A percentile compares a stretch with the other conserved stretches of the same genome.
Evolutionary conservation across 2,888 invertebrate genomes (phyloP).

Genomic region (Thymelicus lineola): DNA sequence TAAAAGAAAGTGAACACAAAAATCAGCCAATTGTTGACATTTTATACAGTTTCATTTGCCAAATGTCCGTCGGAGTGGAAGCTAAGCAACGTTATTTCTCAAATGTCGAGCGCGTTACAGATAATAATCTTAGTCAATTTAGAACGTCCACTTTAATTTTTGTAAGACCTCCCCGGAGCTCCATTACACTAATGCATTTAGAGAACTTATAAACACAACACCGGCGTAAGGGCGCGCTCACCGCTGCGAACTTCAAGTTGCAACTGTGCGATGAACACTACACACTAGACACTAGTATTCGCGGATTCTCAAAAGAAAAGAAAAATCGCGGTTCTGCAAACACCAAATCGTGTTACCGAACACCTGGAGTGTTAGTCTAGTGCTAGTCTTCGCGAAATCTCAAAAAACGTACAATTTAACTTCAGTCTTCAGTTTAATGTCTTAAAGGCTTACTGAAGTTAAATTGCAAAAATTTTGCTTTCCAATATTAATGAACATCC

Average conservation of each 20-base stretch:
- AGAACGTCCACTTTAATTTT: slow-evolving; percentile 44
- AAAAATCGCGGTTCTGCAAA: too few relatives aligned
- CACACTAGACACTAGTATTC: not conserved
- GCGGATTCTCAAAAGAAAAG: not conserved
- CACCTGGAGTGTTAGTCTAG: too few relatives aligned
- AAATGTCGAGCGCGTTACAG: slow-evolving; percentile 34
- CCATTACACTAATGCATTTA: slow-evolving; percentile 50
- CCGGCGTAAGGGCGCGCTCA: slow-evolving; percentile 34
- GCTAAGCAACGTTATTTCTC: slow-evolving; percentile 31
- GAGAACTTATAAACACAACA: slow-evolving; percentile 40
- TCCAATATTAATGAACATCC: too few relatives aligned
- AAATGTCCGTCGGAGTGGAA: not conserved
- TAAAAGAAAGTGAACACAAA: not conserved
- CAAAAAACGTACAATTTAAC: too few relatives aligned
- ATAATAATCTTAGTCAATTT: slow-evolving; percentile 37
- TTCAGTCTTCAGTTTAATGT: too few relatives aligned
- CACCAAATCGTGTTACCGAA: too few relatives aligned
- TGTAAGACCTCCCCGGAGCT: slow-evolving; percentile 42
- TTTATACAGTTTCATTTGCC: not conserved
- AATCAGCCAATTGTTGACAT: slow-evolving; percentile 15
- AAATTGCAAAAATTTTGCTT: too few relatives aligned
- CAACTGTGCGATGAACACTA: not conserved
- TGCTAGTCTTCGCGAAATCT: too few relatives aligned
- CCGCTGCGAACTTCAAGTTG: not conserved
- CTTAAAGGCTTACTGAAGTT: too few relatives aligned